Conservation (phyloP, 2,113 vertebrate genomes). For the Triplophysa dalaica region DNA sequence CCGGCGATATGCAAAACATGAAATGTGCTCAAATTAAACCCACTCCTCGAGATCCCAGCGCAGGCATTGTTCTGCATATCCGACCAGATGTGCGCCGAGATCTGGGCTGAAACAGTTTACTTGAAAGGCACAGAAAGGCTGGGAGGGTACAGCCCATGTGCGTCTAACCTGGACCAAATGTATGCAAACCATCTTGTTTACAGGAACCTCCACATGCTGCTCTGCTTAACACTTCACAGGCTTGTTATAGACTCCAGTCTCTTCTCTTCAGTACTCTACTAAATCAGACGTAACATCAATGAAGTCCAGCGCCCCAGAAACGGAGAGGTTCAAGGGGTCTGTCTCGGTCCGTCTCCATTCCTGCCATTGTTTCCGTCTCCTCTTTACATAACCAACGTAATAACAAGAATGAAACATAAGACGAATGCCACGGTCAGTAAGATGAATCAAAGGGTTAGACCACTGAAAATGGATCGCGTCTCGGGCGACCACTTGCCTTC, state of each 20-base stretch:
- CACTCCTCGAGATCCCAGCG: constrained; percentile 24
- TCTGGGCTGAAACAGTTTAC: constrained; percentile 40
- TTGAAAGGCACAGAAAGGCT: constrained; percentile 38
- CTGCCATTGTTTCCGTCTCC: background rate
- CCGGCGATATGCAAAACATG: constrained; percentile 32
- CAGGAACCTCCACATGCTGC: constrained; percentile 36
- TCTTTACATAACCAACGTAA: no score
- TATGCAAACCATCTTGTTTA: constrained; percentile 46
- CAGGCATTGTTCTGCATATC: constrained; percentile 20
- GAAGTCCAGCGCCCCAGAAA: constrained; percentile 30
- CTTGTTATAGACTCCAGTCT: constrained; percentile 43
- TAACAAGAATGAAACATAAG: no score
- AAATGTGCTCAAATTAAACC: constrained; percentile 34
- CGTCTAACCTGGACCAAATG: constrained; percentile 47
- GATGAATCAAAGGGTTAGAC: background rate
- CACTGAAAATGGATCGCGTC: background rate
- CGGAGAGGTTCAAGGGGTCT: background rate
- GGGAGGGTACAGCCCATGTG: constrained; percentile 43
- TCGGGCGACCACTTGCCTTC: constrained; percentile 19
- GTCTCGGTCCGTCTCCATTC: background rate
- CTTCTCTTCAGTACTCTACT: constrained; percentile 6
- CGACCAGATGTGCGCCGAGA: constrained; percentile 44
- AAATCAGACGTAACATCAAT: constrained; percentile 39
- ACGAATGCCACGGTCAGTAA: background rate
- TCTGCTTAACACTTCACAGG: constrained; percentile 46